A percentile compares a stretch with the other conserved stretches of the same genome.
These are phyloP conservation scores for Apodemus agrarius DNA, from an alignment of 2,797 vertebrate species.

Conservation along the genomic window DNA sequence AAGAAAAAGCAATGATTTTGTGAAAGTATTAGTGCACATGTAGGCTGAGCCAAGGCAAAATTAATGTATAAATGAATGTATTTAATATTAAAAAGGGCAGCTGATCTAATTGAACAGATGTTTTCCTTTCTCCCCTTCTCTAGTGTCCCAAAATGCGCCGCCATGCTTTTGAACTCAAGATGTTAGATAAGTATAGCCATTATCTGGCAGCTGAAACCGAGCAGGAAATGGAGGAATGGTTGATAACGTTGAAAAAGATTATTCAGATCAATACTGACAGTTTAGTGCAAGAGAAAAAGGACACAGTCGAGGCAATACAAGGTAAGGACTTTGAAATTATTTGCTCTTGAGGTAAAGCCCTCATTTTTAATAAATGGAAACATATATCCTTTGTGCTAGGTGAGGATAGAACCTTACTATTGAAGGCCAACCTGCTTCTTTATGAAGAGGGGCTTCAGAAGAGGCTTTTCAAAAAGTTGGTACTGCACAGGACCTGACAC, in stretches of 20 bases:
- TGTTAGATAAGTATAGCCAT: conserved; percentile 97
- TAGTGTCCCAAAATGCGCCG: conserved; percentile 97
- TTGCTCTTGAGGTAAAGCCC: conserved; percentile 10
- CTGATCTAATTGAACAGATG: not conserved
- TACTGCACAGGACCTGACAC: conserved; percentile 32
- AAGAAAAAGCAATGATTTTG: conserved; percentile 47
- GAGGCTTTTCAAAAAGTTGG: conserved; percentile 49
- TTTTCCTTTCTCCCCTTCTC: not conserved
- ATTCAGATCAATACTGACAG: conserved; percentile 93
- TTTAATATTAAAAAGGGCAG: conserved; percentile 45
- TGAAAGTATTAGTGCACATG: not conserved
- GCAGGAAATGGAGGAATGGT: conserved; percentile 98
- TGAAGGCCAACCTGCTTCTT: conserved; percentile 61
- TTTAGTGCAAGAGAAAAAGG: conserved; percentile 92
- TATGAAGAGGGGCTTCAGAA: conserved; percentile 59
- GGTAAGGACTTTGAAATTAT: conserved; percentile 82
- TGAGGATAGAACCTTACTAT: conserved; percentile 27
- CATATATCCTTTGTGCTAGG: conserved; percentile 44
- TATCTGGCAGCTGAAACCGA: conserved; percentile 97
- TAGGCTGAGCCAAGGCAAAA: conserved; percentile 29
- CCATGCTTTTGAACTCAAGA: conserved; percentile 97
- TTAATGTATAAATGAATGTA: conserved; percentile 16
- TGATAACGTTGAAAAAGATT: conserved; percentile 94
- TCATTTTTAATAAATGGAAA: conserved; percentile 35
- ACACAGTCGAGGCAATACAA: conserved; percentile 90